These are phyloP conservation scores for Dunckerocampus dactyliophorus DNA, from an alignment of 2,113 vertebrate genomes.

Conservation along the genomic window DNA sequence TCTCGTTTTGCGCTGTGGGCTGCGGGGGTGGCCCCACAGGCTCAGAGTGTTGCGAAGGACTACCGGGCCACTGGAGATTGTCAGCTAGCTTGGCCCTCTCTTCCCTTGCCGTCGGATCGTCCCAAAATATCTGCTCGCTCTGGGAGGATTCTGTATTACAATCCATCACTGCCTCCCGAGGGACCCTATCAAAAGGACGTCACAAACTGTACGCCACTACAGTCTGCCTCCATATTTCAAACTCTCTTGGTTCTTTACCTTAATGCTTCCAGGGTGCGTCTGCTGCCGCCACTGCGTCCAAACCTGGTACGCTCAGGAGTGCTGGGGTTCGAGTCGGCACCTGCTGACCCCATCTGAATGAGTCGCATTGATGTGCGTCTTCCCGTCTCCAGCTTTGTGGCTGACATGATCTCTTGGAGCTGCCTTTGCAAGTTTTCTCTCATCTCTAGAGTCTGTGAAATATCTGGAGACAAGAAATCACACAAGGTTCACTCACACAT, in stretches of 20 bases:
- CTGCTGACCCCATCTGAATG: conserved; percentile 68
- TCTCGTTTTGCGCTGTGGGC: conserved; percentile 44
- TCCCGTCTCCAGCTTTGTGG: conserved; percentile 81
- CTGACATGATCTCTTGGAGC: conserved; percentile 96
- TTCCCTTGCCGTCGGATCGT: conserved; percentile 92
- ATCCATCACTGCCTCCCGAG: conserved; percentile 77
- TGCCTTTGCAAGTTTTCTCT: conserved; percentile 90
- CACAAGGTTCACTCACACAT: too few species aligned
- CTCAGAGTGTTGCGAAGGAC: conserved; percentile 85
- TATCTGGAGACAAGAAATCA: conserved; percentile 28
- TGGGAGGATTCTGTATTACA: conserved; percentile 93
- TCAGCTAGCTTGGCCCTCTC: conserved; percentile 92
- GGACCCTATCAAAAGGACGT: conserved; percentile 69
- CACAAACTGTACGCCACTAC: not conserved
- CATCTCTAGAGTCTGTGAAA: conserved; percentile 89
- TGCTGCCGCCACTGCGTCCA: conserved; percentile 73
- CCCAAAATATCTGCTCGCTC: conserved; percentile 97
- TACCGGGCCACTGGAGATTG: conserved; percentile 90
- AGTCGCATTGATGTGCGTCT: conserved; percentile 76
- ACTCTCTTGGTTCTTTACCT: conserved; percentile 66
- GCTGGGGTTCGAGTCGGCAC: conserved; percentile 72
- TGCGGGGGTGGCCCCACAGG: conserved; percentile 45
- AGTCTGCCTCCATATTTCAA: not conserved
- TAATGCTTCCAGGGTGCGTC: conserved; percentile 85
- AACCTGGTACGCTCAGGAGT: conserved; percentile 76